Evolutionary conservation across 2,113 vertebrate genomes (phyloP), one percentile per base, ranked within the genome.

Genomic region (Pungitius pungitius): DNA sequence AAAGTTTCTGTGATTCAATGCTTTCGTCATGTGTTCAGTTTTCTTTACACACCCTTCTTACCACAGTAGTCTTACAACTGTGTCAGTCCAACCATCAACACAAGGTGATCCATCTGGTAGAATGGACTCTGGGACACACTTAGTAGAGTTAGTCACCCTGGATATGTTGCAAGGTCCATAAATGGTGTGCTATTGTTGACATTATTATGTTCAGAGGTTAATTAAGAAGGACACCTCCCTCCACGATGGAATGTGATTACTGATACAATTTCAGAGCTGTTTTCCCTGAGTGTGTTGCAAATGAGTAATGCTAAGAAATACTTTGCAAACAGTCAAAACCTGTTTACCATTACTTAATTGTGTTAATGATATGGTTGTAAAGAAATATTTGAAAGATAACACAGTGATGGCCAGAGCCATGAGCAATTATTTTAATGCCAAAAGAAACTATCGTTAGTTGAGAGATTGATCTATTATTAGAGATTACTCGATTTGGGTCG

Each of bases 1-100:
- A 87, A 85, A 80, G 77, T 73, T 80, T 66, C 57, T 65, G 56
- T 83, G 83, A 90, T 89, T 88, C 81, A 85, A 78, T 69, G 60
- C 61, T 90, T 82, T 87, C 74, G 58, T 85, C 78, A 89, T 78
- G 63, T 40, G 55, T 72, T 66, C 9, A 66, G 11, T 79, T 83
- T 84, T 83, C 75, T 74, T 69, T 54, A 89, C 85, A 88, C 90
- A 68, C 89, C 89, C 81, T 85, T 82, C 45, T 87, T 83, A 54
- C 69, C 69, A 76, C 75, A 85, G 66, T 71, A 65, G 62, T 78
- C 60, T 55, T 64, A 57, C 37, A 80, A 86, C 59, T 77, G 52
- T 75, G 76, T 83, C 40, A 70, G 51, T 77, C 62, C 63, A 61
- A 51, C 35, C 52, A 71, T 51, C 49, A 78, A 65, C 49, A 68